These are phyloP conservation scores for Platorchestia sp. DNA, from an alignment of 1,140 invertebrate species.

Conservation along the genomic window DNA sequence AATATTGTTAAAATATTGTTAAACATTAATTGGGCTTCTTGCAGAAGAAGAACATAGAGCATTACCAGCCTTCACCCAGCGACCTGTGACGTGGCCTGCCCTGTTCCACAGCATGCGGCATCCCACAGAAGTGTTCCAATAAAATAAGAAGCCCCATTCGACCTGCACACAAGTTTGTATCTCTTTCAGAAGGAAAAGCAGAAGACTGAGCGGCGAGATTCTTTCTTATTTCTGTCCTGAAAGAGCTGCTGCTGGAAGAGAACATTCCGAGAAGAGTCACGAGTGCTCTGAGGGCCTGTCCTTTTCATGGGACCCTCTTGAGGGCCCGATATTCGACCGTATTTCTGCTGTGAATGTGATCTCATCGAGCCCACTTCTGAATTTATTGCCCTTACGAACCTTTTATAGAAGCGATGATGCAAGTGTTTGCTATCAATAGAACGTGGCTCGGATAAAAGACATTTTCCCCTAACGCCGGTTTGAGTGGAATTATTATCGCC, in stretches of 20 bases:
- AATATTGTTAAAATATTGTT: too few relatives aligned
- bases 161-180: conserved; percentile 23
- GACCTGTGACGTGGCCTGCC: too few relatives aligned
- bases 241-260: background rate
- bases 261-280: conserved; percentile 37
- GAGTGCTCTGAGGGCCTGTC: conserved; percentile 6
- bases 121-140: background rate
- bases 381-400: conserved; percentile 28
- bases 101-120: background rate
- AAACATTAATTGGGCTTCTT: too few relatives aligned
- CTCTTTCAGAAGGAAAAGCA: background rate
- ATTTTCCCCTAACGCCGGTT: background rate
- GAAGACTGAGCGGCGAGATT: background rate
- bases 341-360: conserved; percentile 39
- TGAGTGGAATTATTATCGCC: conserved; percentile 21
- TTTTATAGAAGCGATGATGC: conserved; percentile 49
- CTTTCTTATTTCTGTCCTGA: background rate
- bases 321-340: conserved; percentile 48
- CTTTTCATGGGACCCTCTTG: conserved; percentile 38
- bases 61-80: too few relatives aligned
- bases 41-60: too few relatives aligned
- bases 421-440: conserved; percentile 55
- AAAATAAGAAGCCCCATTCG: background rate
- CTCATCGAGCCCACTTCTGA: conserved; percentile 6
- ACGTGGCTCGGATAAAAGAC: conserved; percentile 26